Evolutionary conservation across 1,140 invertebrate species (phyloP).

Genomic region (Drosophila yakuba): DNA sequence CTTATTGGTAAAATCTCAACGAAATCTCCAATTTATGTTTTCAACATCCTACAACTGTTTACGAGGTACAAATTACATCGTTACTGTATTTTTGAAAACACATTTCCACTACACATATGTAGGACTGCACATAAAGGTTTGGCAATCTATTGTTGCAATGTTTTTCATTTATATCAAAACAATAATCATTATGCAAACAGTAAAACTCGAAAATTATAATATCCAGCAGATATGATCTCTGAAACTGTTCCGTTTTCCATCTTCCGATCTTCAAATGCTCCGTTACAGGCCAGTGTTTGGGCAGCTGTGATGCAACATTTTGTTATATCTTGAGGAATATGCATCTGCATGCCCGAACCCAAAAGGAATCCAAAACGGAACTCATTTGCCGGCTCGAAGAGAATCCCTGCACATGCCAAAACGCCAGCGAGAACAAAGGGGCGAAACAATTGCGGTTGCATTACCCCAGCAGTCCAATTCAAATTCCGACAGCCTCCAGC

Average conservation of each 20-base stretch:
- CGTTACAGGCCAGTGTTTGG: slow-evolving; percentile 16
- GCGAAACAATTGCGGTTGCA: slow-evolving; percentile 77
- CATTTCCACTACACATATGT: too few relatives aligned
- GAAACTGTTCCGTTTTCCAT: slow-evolving; percentile 4
- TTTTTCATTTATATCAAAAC: background rate
- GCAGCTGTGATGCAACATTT: slow-evolving; percentile 69
- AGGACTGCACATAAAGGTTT: background rate
- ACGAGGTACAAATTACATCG: too few relatives aligned
- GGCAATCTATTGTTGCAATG: background rate
- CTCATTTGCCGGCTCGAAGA: slow-evolving; percentile 56
- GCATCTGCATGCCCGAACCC: slow-evolving; percentile 57
- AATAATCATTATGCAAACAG: background rate
- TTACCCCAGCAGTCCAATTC: slow-evolving; percentile 55
- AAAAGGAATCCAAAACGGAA: slow-evolving; percentile 24
- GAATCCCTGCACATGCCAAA: slow-evolving; percentile 77
- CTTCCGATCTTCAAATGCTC: slow-evolving; percentile 3
- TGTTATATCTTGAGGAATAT: slow-evolving; percentile 28
- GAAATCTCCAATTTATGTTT: too few relatives aligned
- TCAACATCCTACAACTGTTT: too few relatives aligned
- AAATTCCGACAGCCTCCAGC: slow-evolving; percentile 47
- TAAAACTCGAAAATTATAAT: background rate
- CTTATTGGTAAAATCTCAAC: background rate
- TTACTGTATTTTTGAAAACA: too few relatives aligned
- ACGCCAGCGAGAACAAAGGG: slow-evolving; percentile 58
- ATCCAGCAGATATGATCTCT: background rate